Evolutionary conservation across 2,113 vertebrate species (phyloP).

Genomic region (Pristiophorus japonicus): DNA sequence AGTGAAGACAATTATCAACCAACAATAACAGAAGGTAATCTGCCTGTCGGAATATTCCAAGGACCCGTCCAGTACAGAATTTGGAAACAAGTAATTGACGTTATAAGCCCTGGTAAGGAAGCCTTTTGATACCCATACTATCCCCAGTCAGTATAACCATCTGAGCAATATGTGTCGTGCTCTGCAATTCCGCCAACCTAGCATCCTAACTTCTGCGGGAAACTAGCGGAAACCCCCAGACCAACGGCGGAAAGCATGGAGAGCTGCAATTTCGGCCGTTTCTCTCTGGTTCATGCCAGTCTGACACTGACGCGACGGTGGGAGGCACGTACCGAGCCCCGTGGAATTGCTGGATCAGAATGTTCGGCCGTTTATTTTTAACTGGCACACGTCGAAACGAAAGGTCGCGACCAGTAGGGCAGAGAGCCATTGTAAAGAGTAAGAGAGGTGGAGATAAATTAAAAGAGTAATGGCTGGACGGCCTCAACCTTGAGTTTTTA

Average conservation of each 20-base stretch:
- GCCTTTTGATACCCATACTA: background rate
- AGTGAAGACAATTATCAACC: background rate
- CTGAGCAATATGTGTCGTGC: background rate
- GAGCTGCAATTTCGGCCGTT: background rate
- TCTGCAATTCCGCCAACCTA: background rate
- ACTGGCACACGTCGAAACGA: background rate
- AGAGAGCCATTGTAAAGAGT: background rate
- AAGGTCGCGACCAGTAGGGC: background rate
- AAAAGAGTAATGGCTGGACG: background rate
- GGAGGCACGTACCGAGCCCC: background rate
- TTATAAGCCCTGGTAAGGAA: conserved; percentile 23
- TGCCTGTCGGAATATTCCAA: background rate
- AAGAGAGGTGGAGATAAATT: background rate
- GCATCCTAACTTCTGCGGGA: background rate
- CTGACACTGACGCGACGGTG: background rate
- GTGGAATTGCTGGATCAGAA: background rate
- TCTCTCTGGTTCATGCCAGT: background rate
- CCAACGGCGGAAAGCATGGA: no score
- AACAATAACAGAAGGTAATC: background rate
- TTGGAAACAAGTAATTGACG: conserved; percentile 14
- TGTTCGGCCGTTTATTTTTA: background rate
- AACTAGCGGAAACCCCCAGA: background rate
- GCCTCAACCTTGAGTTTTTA: background rate
- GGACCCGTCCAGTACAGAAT: background rate
- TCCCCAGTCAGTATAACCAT: background rate